Percentiles rank a stretch among this genome's conserved stretches.
phyloP scores from a whole-genome alignment of 1,140 invertebrate species.

The Aporrectodea caliginosa region DNA sequence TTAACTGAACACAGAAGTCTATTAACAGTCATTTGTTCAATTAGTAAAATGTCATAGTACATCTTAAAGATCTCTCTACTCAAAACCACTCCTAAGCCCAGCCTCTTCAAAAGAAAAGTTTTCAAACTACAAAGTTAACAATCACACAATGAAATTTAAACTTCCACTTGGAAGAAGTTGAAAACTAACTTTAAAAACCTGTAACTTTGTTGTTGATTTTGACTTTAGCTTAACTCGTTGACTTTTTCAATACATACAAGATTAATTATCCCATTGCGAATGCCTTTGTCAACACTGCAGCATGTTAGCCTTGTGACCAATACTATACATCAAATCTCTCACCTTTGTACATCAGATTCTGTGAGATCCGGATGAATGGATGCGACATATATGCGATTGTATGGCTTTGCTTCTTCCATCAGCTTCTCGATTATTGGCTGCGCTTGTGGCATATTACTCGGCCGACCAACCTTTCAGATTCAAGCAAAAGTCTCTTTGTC shows the following conservation, averaged over 20 bases:
- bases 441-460: constrained; percentile 98
- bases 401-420: constrained; percentile 94
- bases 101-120: no score
- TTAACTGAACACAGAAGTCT: no score
- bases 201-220: not conserved
- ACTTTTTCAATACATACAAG: no score
- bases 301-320: no score
- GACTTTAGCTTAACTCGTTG: no score
- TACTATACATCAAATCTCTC: not conserved
- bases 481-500: not conserved
- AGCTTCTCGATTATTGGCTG: constrained; percentile 99
- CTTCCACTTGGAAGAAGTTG: not conserved
- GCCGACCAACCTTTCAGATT: constrained; percentile 72
- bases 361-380: constrained; percentile 95
- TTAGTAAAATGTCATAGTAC: no score
- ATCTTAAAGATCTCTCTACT: no score
- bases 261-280: no score
- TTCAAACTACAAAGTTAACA: no score
- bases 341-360: constrained; percentile 95
- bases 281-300: no score
- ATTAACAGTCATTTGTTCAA: no score
- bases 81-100: no score
- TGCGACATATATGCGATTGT: constrained; percentile 95
- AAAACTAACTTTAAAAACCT: not conserved
- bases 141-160: not conserved